Conservation (phyloP, 2,113 vertebrate species). For the Hoplias malabaricus region DNA sequence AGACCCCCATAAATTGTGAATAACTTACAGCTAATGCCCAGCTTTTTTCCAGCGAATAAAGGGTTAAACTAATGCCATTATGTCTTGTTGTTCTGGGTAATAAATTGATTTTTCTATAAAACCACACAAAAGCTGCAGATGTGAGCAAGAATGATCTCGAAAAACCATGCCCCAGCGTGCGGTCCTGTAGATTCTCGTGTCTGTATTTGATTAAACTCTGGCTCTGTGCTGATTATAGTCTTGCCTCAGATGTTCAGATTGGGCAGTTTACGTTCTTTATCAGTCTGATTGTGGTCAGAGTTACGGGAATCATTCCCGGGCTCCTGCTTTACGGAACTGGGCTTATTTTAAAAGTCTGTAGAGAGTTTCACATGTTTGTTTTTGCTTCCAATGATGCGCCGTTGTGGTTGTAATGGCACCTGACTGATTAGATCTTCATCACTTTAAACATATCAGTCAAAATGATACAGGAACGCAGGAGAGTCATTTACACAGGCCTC, state of each 20-base stretch:
- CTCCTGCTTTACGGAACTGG: not conserved
- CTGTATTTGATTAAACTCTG: not conserved
- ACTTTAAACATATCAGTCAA: slow-evolving; percentile 22
- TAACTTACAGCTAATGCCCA: not conserved
- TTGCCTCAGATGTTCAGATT: not conserved
- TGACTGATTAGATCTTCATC: slow-evolving; percentile 4
- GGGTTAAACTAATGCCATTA: not conserved
- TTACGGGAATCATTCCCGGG: not conserved
- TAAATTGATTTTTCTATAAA: not conserved
- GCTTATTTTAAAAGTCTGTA: not conserved
- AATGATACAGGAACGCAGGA: not conserved
- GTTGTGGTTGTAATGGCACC: not conserved
- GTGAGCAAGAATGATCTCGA: not conserved
- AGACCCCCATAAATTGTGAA: not conserved
- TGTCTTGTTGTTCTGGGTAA: not conserved
- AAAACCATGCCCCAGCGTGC: not conserved
- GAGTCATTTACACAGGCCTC: not conserved
- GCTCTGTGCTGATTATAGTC: not conserved
- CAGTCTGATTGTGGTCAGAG: not conserved
- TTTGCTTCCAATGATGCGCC: not conserved
- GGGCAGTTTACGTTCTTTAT: not conserved
- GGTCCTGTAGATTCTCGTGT: not conserved
- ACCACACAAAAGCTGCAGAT: not conserved
- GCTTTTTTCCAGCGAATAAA: not conserved
- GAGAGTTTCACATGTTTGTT: not conserved